Conservation (phyloP, 2,113 vertebrate species). For the Vidua chalybeata region DNA sequence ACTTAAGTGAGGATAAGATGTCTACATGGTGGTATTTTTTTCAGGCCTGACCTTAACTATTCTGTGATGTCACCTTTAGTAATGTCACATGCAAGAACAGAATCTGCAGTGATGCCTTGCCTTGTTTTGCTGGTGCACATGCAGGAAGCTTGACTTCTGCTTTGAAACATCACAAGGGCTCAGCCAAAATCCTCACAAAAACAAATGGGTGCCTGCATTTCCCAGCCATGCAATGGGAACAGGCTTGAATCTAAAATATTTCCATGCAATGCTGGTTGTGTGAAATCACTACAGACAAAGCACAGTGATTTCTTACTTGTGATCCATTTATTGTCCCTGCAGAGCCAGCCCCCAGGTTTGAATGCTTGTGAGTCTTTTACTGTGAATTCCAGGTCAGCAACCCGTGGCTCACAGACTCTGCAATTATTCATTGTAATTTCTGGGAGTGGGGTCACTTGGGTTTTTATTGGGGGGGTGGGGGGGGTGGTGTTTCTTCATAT, state of each 20-base stretch:
- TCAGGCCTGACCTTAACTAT: not conserved
- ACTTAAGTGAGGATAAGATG: not conserved
- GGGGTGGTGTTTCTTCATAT: not conserved
- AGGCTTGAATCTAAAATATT: not conserved
- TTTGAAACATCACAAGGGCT: not conserved
- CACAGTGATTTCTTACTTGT: slow-evolving; percentile 14
- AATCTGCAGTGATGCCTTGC: not conserved
- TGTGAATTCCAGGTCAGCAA: not conserved
- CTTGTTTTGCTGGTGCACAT: not conserved
- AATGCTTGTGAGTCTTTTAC: not conserved
- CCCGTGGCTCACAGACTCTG: not conserved
- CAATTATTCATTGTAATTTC: not conserved
- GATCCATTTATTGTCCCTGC: not conserved
- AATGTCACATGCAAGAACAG: not conserved
- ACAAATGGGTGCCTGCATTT: not conserved
- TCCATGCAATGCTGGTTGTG: not conserved
- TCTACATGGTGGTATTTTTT: not conserved
- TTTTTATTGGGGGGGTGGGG: not conserved
- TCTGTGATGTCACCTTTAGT: not conserved
- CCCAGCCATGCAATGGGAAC: not conserved
- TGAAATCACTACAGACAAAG: not conserved
- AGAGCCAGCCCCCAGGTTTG: not conserved
- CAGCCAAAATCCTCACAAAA: not conserved
- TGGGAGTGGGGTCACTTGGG: not conserved
- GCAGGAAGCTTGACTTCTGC: not conserved